Conservation (phyloP, 2,888 invertebrate genomes). For the Scaptomyza caliginosa region DNA sequence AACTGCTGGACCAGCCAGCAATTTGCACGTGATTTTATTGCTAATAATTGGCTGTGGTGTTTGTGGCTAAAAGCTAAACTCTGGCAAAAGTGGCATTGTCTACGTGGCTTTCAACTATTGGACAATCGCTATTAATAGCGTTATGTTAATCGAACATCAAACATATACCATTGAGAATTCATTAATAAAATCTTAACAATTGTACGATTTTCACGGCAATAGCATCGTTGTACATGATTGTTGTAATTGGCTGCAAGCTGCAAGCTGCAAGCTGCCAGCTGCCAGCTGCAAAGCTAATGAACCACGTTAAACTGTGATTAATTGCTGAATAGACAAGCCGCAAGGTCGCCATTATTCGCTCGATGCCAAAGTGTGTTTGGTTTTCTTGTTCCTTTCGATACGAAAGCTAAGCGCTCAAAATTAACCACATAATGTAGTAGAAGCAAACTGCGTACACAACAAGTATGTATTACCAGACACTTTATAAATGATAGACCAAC, state of each 20-base stretch:
- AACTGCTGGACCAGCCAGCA: slow-evolving; percentile 37
- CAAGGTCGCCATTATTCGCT: slow-evolving; percentile 39
- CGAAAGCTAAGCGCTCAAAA: slow-evolving; percentile 29
- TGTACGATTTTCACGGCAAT: slow-evolving; percentile 11
- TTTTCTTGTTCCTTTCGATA: slow-evolving; percentile 23
- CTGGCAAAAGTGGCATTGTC: slow-evolving; percentile 46
- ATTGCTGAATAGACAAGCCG: slow-evolving; percentile 29
- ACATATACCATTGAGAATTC: slow-evolving; percentile 32
- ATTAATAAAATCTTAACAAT: slow-evolving; percentile 23
- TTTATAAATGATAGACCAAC: slow-evolving; percentile 25
- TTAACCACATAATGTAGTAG: slow-evolving; percentile 21
- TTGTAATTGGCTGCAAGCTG: neutral
- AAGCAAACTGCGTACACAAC: slow-evolving; percentile 2
- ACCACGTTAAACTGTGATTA: slow-evolving; percentile 47
- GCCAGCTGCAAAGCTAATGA: slow-evolving; percentile 47
- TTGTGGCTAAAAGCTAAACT: slow-evolving; percentile 3
- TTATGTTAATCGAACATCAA: slow-evolving; percentile 44
- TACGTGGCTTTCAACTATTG: slow-evolving; percentile 18
- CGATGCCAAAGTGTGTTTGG: slow-evolving; percentile 38
- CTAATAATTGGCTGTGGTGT: slow-evolving; percentile 58
- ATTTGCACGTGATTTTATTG: slow-evolving; percentile 72
- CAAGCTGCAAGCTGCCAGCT: slow-evolving; percentile 6
- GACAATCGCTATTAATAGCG: slow-evolving; percentile 27
- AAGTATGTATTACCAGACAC: slow-evolving; percentile 3
- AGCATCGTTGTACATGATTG: neutral